Base-by-base conservation (phyloP, 2,888 invertebrate species). In the Eupsilia transversa region DNA sequence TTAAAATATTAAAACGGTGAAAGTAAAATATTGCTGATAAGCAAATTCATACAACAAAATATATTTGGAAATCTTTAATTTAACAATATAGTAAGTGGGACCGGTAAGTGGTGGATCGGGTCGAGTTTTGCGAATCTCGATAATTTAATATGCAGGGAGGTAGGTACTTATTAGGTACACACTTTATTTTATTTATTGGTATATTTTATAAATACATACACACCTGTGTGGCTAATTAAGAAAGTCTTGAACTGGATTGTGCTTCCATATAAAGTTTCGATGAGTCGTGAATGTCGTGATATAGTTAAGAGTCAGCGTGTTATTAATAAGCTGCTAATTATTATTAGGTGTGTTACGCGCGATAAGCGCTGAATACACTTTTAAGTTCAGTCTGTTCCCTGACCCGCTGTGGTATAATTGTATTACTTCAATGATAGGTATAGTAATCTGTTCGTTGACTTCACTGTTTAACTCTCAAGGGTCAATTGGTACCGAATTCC, bases 21-120 rank as follows among this genome's bases (percentile, higher is more conserved):
- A 94, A 93, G 94, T 94, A 89, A 89, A 88, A 89, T 88, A 88
- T 88, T 88, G 78, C 73, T 89, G 93, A 93, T 92, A 94, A 92
- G 89, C 80, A 89, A 92, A 91, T 90, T 87, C 89, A 89, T 91
- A 80, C 86, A 88, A 88, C 46, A 60, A 85, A 84, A 87, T 83
- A 85, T 87, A 86, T 86, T 88, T 80, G 83, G 82, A 90, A 86
- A 87, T 89, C 84, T 89, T 89, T 89, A 79, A 89, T 88, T 88
- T 88, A 81, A 86, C 79, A 85, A 85, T 85, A 85, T 80, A 80
- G 67, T 64, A 78, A 78, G 49, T 76, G 77, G 85, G 81, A 77
- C 81, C 80, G 17, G 69, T 77, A 80, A 86, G 77, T 80, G 74
- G 70, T 63, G 54, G 38, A 33, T 75, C 74, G 56, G 33, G 72